Base-by-base conservation (phyloP, 2,888 invertebrate species). In the Aricia artaxerxes region DNA sequence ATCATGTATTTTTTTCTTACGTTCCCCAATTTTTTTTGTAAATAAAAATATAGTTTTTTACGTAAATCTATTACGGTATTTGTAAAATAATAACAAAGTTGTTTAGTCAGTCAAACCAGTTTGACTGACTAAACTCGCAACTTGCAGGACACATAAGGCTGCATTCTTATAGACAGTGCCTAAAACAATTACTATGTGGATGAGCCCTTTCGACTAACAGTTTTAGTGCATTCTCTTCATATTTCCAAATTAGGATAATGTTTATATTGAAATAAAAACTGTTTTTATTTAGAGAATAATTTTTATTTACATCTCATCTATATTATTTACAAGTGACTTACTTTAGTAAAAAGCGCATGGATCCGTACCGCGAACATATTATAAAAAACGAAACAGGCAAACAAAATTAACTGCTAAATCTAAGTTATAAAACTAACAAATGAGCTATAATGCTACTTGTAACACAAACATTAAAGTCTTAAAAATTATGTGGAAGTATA, bases 231-330 rank as follows among this genome's bases (percentile, higher is more conserved):
- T 78, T 75, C 78, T 73, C 16, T 72, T n/a, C 35, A 38, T n/a
- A 53, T 49, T 64, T 77, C 69, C n/a, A 57, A 40, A 13, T 73
- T 73, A 87, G 86, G 85, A 87, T 87, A 87, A 86, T 86, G 86
- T 89, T 89, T 85, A 81, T 81, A 90, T 88, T 89, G 88, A 91
- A 91, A 89, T 84, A 84, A 84, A 69, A 83, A 81, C 82, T 81
- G 83, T 86, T 85, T 85, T 86, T 89, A 89, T 86, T 89, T 91
- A 86, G 89, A 93, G 92, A 93, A 92, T 92, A 92, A 83, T 88
- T 91, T 76, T 92, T 93, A 93, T 93, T 93, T 93, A 93, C 93
- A 93, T 86, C 88, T 90, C 89, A 87, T 87, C 90, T 91, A 90
- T 86, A 85, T 83, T 91, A 90, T 91, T 83, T 91, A 92, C 91